Conservation (phyloP, 2,888 invertebrate genomes). For the Aromia moschata region DNA sequence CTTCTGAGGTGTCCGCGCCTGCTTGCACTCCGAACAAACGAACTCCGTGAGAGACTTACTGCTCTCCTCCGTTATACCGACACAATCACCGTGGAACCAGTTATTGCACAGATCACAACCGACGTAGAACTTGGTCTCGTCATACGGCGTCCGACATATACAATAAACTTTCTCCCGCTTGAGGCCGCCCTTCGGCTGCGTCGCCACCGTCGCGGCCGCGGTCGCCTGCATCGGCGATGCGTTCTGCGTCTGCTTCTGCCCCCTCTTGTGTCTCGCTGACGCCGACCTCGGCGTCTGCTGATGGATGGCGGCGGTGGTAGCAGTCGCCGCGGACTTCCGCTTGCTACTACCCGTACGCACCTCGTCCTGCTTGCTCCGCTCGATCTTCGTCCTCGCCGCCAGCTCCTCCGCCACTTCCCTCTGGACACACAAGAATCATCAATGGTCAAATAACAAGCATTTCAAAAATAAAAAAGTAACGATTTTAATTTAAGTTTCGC, state of each 20-base stretch:
- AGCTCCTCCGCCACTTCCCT: constrained; percentile 80
- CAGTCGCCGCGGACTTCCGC: constrained; percentile 65
- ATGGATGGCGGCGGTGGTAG: constrained; percentile 56
- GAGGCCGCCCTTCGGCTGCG: constrained; percentile 21
- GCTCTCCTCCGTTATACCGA: constrained; percentile 91
- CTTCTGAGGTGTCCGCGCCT: constrained; percentile 88
- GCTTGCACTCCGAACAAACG: constrained; percentile 85
- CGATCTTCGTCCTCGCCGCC: constrained; percentile 75
- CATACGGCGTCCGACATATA: constrained; percentile 92
- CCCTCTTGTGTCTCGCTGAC: constrained; percentile 37
- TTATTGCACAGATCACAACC: constrained; percentile 97
- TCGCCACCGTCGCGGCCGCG: constrained; percentile 24
- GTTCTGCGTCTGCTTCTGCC: constrained; percentile 35
- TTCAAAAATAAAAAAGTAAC: neutral
- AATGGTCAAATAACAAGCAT: too few relatives aligned
- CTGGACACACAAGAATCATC: too few relatives aligned
- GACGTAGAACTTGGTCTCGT: constrained; percentile 97
- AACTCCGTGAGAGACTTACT: constrained; percentile 91
- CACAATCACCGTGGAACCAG: constrained; percentile 99
- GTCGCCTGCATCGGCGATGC: constrained; percentile 26
- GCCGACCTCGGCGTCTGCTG: constrained; percentile 37
- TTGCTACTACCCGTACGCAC: constrained; percentile 70
- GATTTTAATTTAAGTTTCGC: constrained; percentile 2
- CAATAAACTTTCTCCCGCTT: constrained; percentile 64
- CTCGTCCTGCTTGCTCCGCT: constrained; percentile 70